Percentiles rank a stretch among this genome's conserved stretches.
Evolutionary conservation across 2,113 vertebrate genomes (phyloP).

Genomic region (Epinephelus moara): DNA sequence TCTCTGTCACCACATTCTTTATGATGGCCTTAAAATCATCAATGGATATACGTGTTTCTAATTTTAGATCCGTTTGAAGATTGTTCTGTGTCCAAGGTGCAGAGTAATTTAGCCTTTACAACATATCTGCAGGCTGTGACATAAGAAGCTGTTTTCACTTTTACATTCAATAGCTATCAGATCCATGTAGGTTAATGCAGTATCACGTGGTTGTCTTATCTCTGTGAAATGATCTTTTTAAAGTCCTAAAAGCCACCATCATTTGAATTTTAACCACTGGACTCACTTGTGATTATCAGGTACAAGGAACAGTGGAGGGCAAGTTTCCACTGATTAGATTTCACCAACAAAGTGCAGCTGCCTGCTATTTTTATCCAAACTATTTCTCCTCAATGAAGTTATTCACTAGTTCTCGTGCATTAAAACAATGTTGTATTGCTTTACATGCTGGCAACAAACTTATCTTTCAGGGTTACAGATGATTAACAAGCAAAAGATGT

Average conservation of each 20-base stretch:
- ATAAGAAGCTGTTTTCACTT: not conserved
- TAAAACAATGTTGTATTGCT: not conserved
- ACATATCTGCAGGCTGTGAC: not conserved
- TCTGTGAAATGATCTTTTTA: not conserved
- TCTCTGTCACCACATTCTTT: too few relatives aligned
- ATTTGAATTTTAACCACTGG: not conserved
- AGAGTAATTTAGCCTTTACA: too few relatives aligned
- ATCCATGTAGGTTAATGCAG: not conserved
- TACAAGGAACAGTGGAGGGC: constrained; percentile 9
- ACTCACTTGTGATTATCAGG: not conserved
- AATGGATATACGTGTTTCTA: too few relatives aligned
- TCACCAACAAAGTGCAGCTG: constrained; percentile 65
- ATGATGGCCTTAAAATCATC: too few relatives aligned
- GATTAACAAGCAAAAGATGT: not conserved
- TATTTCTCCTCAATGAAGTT: constrained; percentile 24
- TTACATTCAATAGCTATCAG: not conserved
- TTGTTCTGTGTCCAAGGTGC: too few relatives aligned
- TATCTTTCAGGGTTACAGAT: not conserved
- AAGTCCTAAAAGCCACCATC: not conserved
- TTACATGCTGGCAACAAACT: not conserved
- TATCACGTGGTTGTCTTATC: not conserved
- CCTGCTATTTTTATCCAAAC: constrained; percentile 72
- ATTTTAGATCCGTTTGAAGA: too few relatives aligned
- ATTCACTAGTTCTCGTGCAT: not conserved
- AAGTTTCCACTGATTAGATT: constrained; percentile 40